These are phyloP conservation scores for Lordiphosa andalusiaca DNA, from an alignment of 2,888 invertebrate species.

Conservation along the genomic window DNA sequence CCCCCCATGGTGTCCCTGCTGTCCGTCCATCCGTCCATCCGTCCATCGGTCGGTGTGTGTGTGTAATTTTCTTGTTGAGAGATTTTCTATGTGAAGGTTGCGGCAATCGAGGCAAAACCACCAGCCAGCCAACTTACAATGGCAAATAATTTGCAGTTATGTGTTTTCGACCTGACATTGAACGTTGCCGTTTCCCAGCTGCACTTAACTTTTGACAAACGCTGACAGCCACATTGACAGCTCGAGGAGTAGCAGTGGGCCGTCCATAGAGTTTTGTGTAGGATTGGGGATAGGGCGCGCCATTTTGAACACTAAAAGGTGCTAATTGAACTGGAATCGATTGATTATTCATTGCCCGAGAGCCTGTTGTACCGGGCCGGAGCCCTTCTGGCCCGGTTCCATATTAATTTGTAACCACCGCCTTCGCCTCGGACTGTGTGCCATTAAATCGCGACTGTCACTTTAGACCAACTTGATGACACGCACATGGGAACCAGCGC, in stretches of 20 bases:
- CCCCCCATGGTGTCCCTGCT: slow-evolving; percentile 10
- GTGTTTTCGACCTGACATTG: slow-evolving; percentile 61
- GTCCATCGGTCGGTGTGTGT: slow-evolving; percentile 15
- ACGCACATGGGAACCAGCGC: slow-evolving; percentile 68
- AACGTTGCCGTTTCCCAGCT: slow-evolving; percentile 22
- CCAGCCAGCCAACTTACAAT: slow-evolving; percentile 51
- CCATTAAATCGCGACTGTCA: slow-evolving; percentile 80
- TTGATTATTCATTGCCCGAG: slow-evolving; percentile 67
- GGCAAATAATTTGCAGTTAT: slow-evolving; percentile 61
- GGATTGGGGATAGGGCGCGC: slow-evolving; percentile 53
- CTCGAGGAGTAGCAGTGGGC: slow-evolving; percentile 26
- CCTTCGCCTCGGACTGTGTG: slow-evolving; percentile 43
- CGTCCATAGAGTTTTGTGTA: background rate
- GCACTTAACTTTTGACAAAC: slow-evolving; percentile 71
- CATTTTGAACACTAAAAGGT: slow-evolving; percentile 77
- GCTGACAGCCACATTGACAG: slow-evolving; percentile 46
- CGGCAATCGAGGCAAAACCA: slow-evolving; percentile 25
- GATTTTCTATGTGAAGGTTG: slow-evolving; percentile 80
- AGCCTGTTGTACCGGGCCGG: slow-evolving; percentile 11
- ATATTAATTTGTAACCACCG: slow-evolving; percentile 76
- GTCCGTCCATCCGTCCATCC: too few relatives aligned
- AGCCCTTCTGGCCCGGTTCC: slow-evolving; percentile 13
- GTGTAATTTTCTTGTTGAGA: slow-evolving; percentile 78
- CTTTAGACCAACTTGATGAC: slow-evolving; percentile 79
- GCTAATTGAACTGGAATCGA: slow-evolving; percentile 75